These are phyloP conservation scores for Drosophila pseudoananassae DNA, from an alignment of 1,140 invertebrate species.

Conservation along the genomic window DNA sequence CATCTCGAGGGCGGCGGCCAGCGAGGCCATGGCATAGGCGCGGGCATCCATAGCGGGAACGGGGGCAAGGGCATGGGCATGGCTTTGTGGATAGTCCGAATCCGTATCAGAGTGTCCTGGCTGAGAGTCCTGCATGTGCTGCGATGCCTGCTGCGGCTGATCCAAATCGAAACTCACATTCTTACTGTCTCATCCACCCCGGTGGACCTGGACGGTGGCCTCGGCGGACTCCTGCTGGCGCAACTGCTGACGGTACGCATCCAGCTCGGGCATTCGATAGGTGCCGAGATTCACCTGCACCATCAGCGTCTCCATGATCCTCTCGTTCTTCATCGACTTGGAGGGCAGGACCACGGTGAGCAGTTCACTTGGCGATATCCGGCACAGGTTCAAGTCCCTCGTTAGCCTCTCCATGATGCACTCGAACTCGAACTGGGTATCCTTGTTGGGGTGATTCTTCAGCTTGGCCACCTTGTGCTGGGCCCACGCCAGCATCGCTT, in stretches of 20 bases:
- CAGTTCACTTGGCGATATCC: slow-evolving; percentile 96
- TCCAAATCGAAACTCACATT: slow-evolving; percentile 84
- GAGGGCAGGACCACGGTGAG: slow-evolving; percentile 96
- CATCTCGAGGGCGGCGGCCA: slow-evolving; percentile 69
- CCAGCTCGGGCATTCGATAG: slow-evolving; percentile 95
- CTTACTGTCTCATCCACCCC: slow-evolving; percentile 84
- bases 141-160: slow-evolving; percentile 47
- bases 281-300: slow-evolving; percentile 96
- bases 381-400: slow-evolving; percentile 94
- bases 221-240: slow-evolving; percentile 94
- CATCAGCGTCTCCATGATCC: slow-evolving; percentile 96
- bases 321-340: slow-evolving; percentile 96
- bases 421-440: slow-evolving; percentile 94
- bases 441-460: slow-evolving; percentile 90
- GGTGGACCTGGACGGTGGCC: slow-evolving; percentile 85
- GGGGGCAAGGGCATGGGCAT: slow-evolving; percentile 15
- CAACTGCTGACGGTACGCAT: slow-evolving; percentile 93
- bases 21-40: slow-evolving; percentile 71
- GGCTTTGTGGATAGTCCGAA: slow-evolving; percentile 15
- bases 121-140: slow-evolving; percentile 23
- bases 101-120: slow-evolving; percentile 12
- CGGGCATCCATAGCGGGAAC: slow-evolving; percentile 51
- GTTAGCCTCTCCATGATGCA: slow-evolving; percentile 96
- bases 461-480: slow-evolving; percentile 89
- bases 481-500: slow-evolving; percentile 96